Conservation (phyloP, 2,888 invertebrate genomes). For the Perdita meconis region DNA sequence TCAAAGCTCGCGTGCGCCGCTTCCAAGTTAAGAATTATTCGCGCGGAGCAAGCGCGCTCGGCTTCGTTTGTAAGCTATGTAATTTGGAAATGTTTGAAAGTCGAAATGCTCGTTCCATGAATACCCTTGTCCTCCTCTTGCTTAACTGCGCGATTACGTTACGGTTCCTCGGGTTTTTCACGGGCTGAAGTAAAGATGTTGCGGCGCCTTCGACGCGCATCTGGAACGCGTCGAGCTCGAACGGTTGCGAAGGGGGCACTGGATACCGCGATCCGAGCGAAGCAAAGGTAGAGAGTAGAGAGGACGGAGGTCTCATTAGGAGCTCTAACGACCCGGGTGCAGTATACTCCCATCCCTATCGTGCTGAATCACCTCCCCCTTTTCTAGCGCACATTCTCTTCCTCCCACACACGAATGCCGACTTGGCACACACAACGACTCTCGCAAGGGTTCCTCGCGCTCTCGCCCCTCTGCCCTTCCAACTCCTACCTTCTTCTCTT, state of each 20-base stretch:
- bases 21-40: slow-evolving; percentile 51
- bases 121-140: slow-evolving; percentile 25
- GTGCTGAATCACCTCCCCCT: slow-evolving; percentile 77
- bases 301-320: slow-evolving; percentile 80
- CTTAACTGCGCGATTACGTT: slow-evolving; percentile 72
- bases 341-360: slow-evolving; percentile 74
- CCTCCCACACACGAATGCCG: slow-evolving; percentile 58
- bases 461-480: slow-evolving; percentile 42
- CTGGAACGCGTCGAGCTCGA: background rate
- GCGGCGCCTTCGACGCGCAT: background rate
- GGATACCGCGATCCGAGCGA: slow-evolving; percentile 55
- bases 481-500: slow-evolving; percentile 12
- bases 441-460: slow-evolving; percentile 57
- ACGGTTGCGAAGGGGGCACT: slow-evolving; percentile 45
- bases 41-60: slow-evolving; percentile 49
- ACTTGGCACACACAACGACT: slow-evolving; percentile 64
- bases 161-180: slow-evolving; percentile 51
- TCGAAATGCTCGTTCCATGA: slow-evolving; percentile 46
- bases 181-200: slow-evolving; percentile 65
- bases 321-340: slow-evolving; percentile 83
- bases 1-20: slow-evolving; percentile 33
- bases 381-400: slow-evolving; percentile 68
- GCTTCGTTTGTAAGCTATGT: too few relatives aligned
- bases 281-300: slow-evolving; percentile 38
- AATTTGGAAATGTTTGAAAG: slow-evolving; percentile 42